A percentile compares a stretch with the other conserved stretches of the same genome.
Evolutionary conservation across 2,113 vertebrate genomes (phyloP).

Genomic region (Lophochroa leadbeateri): DNA sequence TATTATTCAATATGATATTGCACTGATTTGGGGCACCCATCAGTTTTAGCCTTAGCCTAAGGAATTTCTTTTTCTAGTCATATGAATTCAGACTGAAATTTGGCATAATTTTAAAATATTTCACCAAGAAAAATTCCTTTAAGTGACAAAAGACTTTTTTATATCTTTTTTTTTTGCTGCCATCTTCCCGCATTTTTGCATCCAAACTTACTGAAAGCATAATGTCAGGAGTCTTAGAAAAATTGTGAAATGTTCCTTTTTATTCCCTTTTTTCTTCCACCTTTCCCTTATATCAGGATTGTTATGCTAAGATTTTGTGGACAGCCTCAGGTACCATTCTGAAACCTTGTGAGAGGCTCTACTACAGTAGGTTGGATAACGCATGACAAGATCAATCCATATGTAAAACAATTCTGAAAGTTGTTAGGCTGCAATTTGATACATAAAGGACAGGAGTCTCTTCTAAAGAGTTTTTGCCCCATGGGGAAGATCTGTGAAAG

Average conservation of each 20-base stretch:
- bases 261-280: background rate
- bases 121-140: background rate
- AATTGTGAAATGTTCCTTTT: background rate
- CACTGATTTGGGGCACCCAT: background rate
- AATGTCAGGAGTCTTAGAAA: background rate
- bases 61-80: background rate
- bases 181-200: background rate
- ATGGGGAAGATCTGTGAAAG: background rate
- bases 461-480: slow-evolving; percentile 5
- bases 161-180: background rate
- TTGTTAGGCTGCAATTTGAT: background rate
- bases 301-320: background rate
- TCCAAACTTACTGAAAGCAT: background rate
- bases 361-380: background rate
- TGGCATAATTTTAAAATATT: background rate
- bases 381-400: background rate
- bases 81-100: background rate
- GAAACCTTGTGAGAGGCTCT: background rate
- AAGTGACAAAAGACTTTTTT: background rate
- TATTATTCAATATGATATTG: background rate
- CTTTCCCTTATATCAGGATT: background rate
- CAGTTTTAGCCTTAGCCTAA: background rate
- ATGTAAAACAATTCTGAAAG: background rate
- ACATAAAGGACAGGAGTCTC: background rate
- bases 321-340: background rate